A percentile compares a stretch with the other conserved stretches of the same genome.
Conservation (phyloP, 2,888 invertebrate species). For the Saturnia japonica region DNA sequence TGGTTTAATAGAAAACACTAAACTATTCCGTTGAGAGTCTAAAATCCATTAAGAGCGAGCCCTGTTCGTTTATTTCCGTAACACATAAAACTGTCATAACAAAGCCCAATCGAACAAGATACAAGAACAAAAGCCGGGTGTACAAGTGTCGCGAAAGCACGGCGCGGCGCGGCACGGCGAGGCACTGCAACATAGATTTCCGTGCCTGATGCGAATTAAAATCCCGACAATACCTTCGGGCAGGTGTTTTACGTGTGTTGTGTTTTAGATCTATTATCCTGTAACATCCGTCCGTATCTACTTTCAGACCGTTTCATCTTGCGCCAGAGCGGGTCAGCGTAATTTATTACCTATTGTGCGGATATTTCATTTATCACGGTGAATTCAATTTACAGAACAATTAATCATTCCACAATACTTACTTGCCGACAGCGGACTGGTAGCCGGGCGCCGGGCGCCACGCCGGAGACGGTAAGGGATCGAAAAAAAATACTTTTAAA, state of each 20-base stretch:
- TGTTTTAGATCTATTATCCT: constrained; percentile 70
- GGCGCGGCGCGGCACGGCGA: background rate
- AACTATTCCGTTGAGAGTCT: background rate
- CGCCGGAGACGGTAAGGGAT: constrained; percentile 46
- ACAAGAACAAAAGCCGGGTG: constrained; percentile 13
- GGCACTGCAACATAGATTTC: constrained; percentile 14
- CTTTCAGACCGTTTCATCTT: constrained; percentile 77
- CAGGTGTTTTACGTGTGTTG: constrained; percentile 72
- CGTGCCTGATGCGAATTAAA: constrained; percentile 53
- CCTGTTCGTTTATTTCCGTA: constrained; percentile 4
- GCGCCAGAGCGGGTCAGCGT: constrained; percentile 76
- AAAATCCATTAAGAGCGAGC: constrained; percentile 14
- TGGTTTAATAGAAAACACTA: background rate
- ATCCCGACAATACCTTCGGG: constrained; percentile 56
- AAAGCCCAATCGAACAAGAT: constrained; percentile 14
- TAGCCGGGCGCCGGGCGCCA: constrained; percentile 53
- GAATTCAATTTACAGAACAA: constrained; percentile 82
- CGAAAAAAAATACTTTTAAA: constrained; percentile 51
- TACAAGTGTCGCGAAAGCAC: background rate
- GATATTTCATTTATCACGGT: constrained; percentile 82
- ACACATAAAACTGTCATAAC: constrained; percentile 13
- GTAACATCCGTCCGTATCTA: constrained; percentile 67
- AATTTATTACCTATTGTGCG: constrained; percentile 82
- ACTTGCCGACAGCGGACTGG: constrained; percentile 75
- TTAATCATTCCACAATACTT: constrained; percentile 81